These are phyloP conservation scores for Mobula hypostoma DNA, from an alignment of 2,113 vertebrate genomes.

Conservation along the genomic window DNA sequence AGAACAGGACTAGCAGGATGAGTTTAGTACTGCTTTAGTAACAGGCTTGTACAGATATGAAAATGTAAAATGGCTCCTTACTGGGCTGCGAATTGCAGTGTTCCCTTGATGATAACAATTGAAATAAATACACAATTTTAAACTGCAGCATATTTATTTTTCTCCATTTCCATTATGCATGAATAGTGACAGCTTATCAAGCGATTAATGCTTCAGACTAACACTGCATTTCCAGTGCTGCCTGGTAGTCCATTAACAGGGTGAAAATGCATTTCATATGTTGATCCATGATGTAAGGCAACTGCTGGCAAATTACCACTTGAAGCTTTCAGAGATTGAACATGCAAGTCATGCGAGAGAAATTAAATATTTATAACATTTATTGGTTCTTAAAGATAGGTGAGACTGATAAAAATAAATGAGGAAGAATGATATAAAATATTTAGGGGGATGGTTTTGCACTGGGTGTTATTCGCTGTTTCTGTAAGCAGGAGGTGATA, in stretches of 20 bases:
- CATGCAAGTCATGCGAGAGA: neutral
- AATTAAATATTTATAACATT: neutral
- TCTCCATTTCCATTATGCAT: neutral
- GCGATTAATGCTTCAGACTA: neutral
- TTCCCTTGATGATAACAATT: neutral
- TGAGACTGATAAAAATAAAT: too few species aligned
- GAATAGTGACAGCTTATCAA: neutral
- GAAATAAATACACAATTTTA: neutral
- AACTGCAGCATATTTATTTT: neutral
- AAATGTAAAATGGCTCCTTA: neutral
- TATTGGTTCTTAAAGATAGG: neutral
- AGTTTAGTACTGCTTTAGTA: neutral
- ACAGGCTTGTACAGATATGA: neutral
- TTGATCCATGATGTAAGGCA: neutral
- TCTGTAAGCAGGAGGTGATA: neutral
- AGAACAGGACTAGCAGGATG: neutral
- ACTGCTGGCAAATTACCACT: neutral
- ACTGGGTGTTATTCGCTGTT: neutral
- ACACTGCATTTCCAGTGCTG: neutral
- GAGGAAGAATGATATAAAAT: neutral
- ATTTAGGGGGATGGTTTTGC: neutral
- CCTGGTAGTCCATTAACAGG: neutral
- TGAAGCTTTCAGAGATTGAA: neutral
- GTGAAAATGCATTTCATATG: neutral
- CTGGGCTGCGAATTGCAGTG: neutral